These are phyloP conservation scores for Volucella bombylans DNA, from an alignment of 2,888 invertebrate species.

Conservation along the genomic window DNA sequence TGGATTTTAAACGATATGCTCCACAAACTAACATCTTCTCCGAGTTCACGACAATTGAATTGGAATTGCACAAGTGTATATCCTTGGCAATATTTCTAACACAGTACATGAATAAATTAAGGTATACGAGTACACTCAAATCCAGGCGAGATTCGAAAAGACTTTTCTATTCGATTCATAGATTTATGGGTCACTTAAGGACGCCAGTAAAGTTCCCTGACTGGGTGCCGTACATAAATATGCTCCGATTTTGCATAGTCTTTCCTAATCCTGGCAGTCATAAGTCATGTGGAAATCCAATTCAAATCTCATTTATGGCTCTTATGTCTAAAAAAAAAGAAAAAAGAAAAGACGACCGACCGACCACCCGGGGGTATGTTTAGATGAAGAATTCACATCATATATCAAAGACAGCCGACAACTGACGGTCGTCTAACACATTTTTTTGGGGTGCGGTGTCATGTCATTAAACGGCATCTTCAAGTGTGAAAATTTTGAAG, in stretches of 20 bases:
- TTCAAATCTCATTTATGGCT: conserved; percentile 32
- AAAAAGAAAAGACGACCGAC: too few species aligned
- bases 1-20: conserved; percentile 17
- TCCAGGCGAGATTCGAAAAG: conserved; percentile 13
- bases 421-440: conserved; percentile 20
- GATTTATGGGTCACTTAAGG: conserved; percentile 65
- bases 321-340: background rate
- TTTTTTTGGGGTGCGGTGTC: conserved; percentile 51
- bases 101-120: conserved; percentile 41
- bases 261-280: conserved; percentile 25
- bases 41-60: conserved; percentile 45
- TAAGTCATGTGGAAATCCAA: conserved; percentile 18
- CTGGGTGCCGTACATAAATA: background rate
- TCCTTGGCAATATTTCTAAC: conserved; percentile 58
- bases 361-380: conserved; percentile 57
- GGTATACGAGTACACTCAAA: conserved; percentile 17
- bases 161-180: conserved; percentile 55
- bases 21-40: conserved; percentile 50
- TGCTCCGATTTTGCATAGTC: conserved; percentile 10
- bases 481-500: conserved; percentile 66
- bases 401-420: conserved; percentile 53
- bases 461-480: conserved; percentile 61
- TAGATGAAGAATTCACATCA: conserved; percentile 40
- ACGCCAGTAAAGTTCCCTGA: conserved; percentile 32
- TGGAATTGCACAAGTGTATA: conserved; percentile 46